Evolutionary conservation across 2,888 invertebrate genomes (phyloP), one percentile per base, ranked within the genome.

Genomic region (Cloeon dipterum): DNA sequence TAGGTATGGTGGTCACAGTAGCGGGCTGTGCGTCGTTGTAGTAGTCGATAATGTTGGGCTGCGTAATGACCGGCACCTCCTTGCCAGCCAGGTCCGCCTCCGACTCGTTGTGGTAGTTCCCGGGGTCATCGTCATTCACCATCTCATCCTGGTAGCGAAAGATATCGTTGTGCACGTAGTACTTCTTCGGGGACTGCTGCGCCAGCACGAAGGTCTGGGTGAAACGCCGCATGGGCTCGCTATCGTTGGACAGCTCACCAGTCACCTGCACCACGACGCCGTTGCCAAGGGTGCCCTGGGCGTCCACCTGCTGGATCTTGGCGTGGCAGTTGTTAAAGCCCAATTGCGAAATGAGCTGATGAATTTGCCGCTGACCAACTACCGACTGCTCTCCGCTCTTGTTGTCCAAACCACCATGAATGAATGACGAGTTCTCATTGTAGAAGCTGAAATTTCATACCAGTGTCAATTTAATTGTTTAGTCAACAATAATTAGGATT

Each of bases 91-190:
- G 74, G 49, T 74, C 75, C 35, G 63, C 64, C 50, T 74, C 74
- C 32, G 71, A 68, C 33, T 69, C 67, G 3, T 61, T 62, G 32
- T 62, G 63, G 38, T 61, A 62, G 14, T 53, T 54, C 41, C 62
- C 63, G 41, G 66, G 68, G 46, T 72, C 73, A 46, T 75, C 75
- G 43, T 66, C 66, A 44, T 51, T 61, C 49, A 69, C 69, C 35
- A 70, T 66, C 50, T 71, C 70, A 51, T 71, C 88, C 70, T 93
- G 93, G 59, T 94, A 96, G 44, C 93, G 81, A 62, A 96, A 96
- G 58, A 96, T 94, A 62, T 96, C 94, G 59, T 96, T 96, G 60
- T 91, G 89, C 42, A 96, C 94, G 57, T 94, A 96, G 65, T 91
- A 96, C 63, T 91, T 89, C 65, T 89, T 93, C 41, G 93, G 89